These are phyloP conservation scores for Ranitomeya variabilis DNA, from an alignment of 2,113 vertebrate genomes.

Conservation along the genomic window DNA sequence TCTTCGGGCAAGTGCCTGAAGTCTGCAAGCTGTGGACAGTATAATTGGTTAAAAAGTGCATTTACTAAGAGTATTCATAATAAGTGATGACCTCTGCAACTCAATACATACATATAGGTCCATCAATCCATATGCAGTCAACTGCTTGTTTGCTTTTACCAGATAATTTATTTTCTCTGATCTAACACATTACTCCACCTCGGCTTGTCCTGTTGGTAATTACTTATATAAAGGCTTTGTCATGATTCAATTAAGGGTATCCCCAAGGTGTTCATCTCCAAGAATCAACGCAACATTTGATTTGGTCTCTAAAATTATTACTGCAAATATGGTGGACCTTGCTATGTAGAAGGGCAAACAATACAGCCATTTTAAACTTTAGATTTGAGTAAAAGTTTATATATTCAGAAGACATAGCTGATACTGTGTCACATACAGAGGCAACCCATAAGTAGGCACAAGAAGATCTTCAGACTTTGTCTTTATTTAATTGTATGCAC, in stretches of 20 bases:
- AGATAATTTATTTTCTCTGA: constrained; percentile 41
- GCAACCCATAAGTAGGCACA: too few species aligned
- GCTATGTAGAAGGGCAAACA: background rate
- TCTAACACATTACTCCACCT: constrained; percentile 18
- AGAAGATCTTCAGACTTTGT: too few species aligned
- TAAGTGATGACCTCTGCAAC: background rate
- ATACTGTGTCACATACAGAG: background rate
- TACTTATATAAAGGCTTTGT: constrained; percentile 41
- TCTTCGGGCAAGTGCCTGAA: background rate
- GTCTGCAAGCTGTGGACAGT: background rate
- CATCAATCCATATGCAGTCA: constrained; percentile 21
- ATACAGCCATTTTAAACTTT: background rate
- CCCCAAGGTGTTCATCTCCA: constrained; percentile 21
- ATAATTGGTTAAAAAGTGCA: constrained; percentile 1
- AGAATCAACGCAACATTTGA: constrained; percentile 22
- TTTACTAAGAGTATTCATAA: background rate
- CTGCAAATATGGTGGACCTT: background rate
- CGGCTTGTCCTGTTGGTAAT: constrained; percentile 38
- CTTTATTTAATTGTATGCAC: too few species aligned
- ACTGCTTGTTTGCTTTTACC: constrained; percentile 33
- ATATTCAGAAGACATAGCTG: background rate
- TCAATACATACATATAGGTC: constrained; percentile 29
- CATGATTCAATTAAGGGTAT: constrained; percentile 41
- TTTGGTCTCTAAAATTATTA: background rate
- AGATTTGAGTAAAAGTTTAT: background rate